Evolutionary conservation across 2,113 vertebrate species (phyloP).

Genomic region (human (Homo sapiens)): DNA sequence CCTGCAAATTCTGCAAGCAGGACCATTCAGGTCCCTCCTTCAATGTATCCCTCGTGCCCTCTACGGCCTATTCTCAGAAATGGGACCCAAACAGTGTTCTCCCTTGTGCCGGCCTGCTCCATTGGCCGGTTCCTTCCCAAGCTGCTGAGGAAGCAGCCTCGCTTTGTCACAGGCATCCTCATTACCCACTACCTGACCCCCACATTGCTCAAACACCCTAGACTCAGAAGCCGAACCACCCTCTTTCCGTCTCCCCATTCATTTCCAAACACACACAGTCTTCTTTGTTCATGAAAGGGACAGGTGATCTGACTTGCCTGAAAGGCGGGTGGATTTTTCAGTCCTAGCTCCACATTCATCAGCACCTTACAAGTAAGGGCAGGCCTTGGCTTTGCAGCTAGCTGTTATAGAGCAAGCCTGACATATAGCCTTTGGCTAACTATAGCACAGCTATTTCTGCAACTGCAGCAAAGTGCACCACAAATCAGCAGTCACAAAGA

Average conservation of each 20-base stretch:
- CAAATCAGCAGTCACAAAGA: not conserved
- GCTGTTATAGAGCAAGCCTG: not conserved
- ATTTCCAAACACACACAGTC: not conserved
- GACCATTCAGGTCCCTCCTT: no score
- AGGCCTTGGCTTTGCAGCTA: not conserved
- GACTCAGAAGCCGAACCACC: not conserved
- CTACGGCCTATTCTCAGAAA: not conserved
- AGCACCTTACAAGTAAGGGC: not conserved
- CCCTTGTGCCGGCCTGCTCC: not conserved
- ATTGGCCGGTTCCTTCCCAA: not conserved
- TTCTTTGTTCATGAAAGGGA: not conserved
- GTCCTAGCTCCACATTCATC: not conserved
- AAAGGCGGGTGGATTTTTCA: not conserved
- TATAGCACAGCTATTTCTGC: not conserved
- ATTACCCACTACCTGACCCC: not conserved
- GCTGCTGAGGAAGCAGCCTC: not conserved
- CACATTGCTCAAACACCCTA: not conserved
- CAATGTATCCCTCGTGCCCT: fast-evolving
- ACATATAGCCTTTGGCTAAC: not conserved
- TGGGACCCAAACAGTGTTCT: not conserved
- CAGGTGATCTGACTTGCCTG: not conserved
- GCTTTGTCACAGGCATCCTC: not conserved
- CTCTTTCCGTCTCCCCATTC: not conserved
- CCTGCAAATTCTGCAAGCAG: not conserved
- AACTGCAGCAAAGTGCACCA: not conserved